Conservation (phyloP, 2,888 invertebrate species). For the Apamea epomidion region DNA sequence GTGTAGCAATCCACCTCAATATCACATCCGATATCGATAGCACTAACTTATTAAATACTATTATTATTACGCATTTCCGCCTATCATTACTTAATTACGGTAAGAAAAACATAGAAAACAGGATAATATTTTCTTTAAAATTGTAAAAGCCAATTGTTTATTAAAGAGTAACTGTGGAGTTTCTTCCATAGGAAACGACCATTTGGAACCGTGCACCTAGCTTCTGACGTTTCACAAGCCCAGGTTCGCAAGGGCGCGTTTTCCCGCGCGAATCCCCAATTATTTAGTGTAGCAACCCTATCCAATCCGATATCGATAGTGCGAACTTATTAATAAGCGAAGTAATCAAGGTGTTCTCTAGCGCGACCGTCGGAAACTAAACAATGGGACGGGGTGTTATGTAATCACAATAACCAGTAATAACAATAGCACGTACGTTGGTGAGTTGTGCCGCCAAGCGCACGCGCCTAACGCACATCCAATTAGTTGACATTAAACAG, state of each 20-base stretch:
- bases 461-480: conserved; percentile 32
- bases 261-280: neutral
- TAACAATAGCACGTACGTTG: conserved; percentile 60
- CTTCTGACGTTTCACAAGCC: too few species aligned
- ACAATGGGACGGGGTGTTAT: conserved; percentile 73
- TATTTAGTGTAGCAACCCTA: neutral
- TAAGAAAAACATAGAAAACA: neutral
- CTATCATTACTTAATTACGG: neutral
- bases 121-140: neutral
- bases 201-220: too few species aligned
- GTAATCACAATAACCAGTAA: conserved; percentile 73
- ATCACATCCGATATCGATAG: neutral
- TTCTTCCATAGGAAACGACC: too few species aligned
- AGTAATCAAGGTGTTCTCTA: conserved; percentile 44
- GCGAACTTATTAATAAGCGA: conserved; percentile 22
- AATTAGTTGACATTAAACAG: conserved; percentile 51
- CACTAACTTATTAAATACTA: neutral
- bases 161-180: too few species aligned
- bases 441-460: conserved; percentile 5
- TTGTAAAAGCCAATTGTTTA: too few species aligned
- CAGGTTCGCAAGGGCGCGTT: too few species aligned
- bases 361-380: conserved; percentile 54
- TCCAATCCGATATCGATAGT: neutral
- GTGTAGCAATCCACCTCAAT: neutral
- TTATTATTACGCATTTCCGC: neutral